A percentile compares a stretch with the other conserved stretches of the same genome.
Conservation (phyloP, 2,113 vertebrate species). For the Nothobranchius kuhntae region DNA sequence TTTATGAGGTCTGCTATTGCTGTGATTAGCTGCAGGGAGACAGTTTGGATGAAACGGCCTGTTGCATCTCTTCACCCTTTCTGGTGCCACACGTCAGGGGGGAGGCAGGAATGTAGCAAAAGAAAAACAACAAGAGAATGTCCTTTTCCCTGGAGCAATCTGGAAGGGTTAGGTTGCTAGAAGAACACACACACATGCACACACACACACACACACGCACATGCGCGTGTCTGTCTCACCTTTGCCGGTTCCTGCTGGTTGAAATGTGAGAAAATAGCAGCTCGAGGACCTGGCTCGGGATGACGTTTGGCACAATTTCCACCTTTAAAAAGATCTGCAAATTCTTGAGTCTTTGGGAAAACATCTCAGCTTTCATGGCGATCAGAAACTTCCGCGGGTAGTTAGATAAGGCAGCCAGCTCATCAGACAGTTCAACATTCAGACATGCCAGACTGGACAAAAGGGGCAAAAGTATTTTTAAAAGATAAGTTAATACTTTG, state of each 20-base stretch:
- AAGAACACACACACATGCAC: conserved; percentile 26
- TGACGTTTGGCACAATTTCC: conserved; percentile 49
- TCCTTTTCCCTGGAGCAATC: conserved; percentile 69
- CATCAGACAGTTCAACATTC: conserved; percentile 19
- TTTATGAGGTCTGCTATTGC: conserved; percentile 55
- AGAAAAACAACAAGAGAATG: conserved; percentile 70
- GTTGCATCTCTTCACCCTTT: conserved; percentile 49
- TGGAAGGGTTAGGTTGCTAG: conserved; percentile 67
- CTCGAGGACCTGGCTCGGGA: conserved; percentile 56
- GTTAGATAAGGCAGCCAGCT: neutral
- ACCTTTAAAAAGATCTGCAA: conserved; percentile 36
- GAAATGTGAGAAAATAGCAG: conserved; percentile 62
- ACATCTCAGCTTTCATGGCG: conserved; percentile 17
- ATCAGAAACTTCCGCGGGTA: conserved; percentile 9
- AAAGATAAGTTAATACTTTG: conserved; percentile 2
- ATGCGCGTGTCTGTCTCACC: conserved; percentile 64
- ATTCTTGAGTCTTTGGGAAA: conserved; percentile 47
- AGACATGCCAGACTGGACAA: conserved; percentile 2
- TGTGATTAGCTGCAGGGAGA: conserved; percentile 55
- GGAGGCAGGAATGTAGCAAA: conserved; percentile 68
- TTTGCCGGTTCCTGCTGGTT: conserved; percentile 64
- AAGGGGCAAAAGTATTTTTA: neutral
- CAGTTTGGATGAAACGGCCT: conserved; percentile 62
- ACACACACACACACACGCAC: conserved; percentile 40
- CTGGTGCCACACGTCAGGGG: conserved; percentile 63